Base-by-base conservation (phyloP, 2,113 vertebrate genomes). In the Zosterops pallidus region DNA sequence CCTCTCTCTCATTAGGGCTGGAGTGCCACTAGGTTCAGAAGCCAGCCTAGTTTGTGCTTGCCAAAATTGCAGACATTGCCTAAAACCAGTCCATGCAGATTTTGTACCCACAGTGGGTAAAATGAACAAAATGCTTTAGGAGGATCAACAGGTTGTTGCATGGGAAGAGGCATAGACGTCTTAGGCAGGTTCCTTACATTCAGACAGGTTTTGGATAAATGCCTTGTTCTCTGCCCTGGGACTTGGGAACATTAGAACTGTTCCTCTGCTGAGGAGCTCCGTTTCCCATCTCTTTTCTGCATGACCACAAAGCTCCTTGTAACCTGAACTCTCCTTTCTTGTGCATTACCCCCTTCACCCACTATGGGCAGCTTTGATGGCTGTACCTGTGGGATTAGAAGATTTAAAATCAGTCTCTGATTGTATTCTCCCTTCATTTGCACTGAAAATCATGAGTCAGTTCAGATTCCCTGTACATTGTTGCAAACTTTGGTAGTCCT, bases 341-440 rank as follows among this genome's bases (percentile, higher is more conserved):
- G 21, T 57, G 10, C 39, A 42, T 72, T 69, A n/a, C n/a, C 24
- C 89, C 25, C 39, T 72, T 75, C 46, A 42, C 8, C 63, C 46
- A 1, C 37, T 29, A 21, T 56, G 44, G 6, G 31, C 5, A 8
- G 39, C 57, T 62, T 85, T 0, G 0, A 4, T 79, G 41, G n/a
- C 33, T 64, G 22, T 64, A 35, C 37, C 31, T 49, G 10, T 60
- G 25, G 4, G 8, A 69, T 57, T 50, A n/a, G n/a, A 71, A 90
- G 53, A 56, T 86, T 35, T 80, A 39, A 64, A 70, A 77, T 80
- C 41, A 57, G 8, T 56, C 26, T 92, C 37, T 63, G 53, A 10
- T 25, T 59, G 9, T 64, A 26, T 80, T 79, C 10, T 67, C 21
- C 23, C 13, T 78, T 68, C 21, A 25, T 83, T 78, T 87, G 22